A percentile compares a stretch with the other conserved stretches of the same genome.
Evolutionary conservation across 2,888 invertebrate species (phyloP).

Genomic region (Rapana venosa): DNA sequence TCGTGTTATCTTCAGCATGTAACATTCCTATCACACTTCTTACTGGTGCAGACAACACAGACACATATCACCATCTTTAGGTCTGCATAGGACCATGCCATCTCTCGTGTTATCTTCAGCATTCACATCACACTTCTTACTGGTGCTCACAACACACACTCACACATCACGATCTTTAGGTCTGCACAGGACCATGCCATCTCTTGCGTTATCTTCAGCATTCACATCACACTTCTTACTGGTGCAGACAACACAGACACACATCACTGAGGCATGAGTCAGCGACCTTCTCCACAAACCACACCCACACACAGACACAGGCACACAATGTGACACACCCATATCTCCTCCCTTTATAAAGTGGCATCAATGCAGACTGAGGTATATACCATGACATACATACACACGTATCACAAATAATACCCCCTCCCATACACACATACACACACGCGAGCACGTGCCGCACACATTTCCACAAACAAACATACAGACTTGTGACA

Average conservation of each 20-base stretch:
- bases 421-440: not conserved
- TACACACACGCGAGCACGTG: not conserved
- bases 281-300: too few relatives aligned
- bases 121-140: too few relatives aligned
- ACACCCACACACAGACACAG: not conserved
- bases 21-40: too few relatives aligned
- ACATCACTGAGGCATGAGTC: not conserved
- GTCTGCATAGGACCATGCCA: constrained; percentile 57
- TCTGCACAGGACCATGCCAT: constrained; percentile 52
- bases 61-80: constrained; percentile 73
- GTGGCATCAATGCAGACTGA: too few relatives aligned
- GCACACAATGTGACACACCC: not conserved
- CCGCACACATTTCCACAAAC: not conserved
- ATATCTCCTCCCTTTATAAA: too few relatives aligned
- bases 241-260: not conserved
- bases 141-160: too few relatives aligned
- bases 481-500: not conserved
- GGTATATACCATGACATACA: too few relatives aligned
- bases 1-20: not conserved
- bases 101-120: not conserved
- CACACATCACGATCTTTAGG: too few relatives aligned
- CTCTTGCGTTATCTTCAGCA: not conserved
- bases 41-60: too few relatives aligned
- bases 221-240: too few relatives aligned
- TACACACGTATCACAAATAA: too few relatives aligned